Percentiles rank a stretch among this genome's conserved stretches.
phyloP scores from a whole-genome alignment of 2,797 vertebrate species.

The Gymnoscopelus braueri region DNA sequence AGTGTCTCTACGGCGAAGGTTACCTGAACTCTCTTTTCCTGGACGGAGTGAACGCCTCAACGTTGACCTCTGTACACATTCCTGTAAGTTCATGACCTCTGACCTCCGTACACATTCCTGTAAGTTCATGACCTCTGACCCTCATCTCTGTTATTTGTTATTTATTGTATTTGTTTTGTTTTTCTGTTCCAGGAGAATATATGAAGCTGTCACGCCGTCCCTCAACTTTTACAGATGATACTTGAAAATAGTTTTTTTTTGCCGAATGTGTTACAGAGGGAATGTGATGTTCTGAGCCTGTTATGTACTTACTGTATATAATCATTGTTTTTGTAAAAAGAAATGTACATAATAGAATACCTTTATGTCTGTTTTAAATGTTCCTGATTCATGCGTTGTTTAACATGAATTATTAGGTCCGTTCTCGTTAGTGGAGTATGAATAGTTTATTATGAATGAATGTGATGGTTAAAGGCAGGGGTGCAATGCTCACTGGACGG shows the following conservation, averaged over 20 bases:
- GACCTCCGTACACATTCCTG: conserved; percentile 2
- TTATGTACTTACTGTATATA: conserved; percentile 2
- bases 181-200: conserved; percentile 62
- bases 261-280: conserved; percentile 46
- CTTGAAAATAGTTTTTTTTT: conserved; percentile 14
- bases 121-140: conserved; percentile 6
- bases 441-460: neutral
- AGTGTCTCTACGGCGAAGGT: conserved; percentile 40
- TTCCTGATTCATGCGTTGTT: conserved; percentile 22
- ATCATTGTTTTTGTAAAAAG: neutral
- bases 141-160: neutral
- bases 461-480: conserved; percentile 4
- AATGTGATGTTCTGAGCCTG: conserved; percentile 15
- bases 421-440: conserved; percentile 1
- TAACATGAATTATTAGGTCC: conserved; percentile 14
- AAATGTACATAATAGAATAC: conserved; percentile 21
- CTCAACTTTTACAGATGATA: neutral
- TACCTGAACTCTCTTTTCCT: conserved; percentile 78
- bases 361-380: conserved; percentile 29
- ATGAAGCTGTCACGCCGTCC: conserved; percentile 44
- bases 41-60: conserved; percentile 63
- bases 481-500: too few species aligned
- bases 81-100: conserved; percentile 43
- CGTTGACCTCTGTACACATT: conserved; percentile 30
- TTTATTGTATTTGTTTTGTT: conserved; percentile 20